Evolutionary conservation across 2,113 vertebrate genomes (phyloP), one percentile per base, ranked within the genome.

Genomic region (Tapirus terrestris): DNA sequence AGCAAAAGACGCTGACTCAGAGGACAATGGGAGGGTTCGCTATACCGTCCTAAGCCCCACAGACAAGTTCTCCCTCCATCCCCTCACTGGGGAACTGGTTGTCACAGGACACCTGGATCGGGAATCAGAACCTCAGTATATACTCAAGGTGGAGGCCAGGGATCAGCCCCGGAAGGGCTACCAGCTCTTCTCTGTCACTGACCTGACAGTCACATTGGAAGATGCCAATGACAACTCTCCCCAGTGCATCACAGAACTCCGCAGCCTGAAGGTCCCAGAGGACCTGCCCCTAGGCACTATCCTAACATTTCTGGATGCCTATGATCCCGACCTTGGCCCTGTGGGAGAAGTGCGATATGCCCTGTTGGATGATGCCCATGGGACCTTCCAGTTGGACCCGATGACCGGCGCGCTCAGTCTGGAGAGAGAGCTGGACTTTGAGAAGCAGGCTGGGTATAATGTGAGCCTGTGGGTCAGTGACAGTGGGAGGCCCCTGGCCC

Each of bases 161-260:
- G 99, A 99, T 98, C 99, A 99, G 96, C 99, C 99, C 45, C 99
- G 96, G 91, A 97, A 94, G 1, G 98, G 99, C 51, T 99, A 99
- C 72, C 99, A 99, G 97, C 98, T 99, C 60, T 99, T 99, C 98
- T 99, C 99, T 1, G 87, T 98, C 12, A 94, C 98, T 0, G 99
- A 99, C 94, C 98, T 99, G 6, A 95, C 99, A 25, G 98, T 99
- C 80, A 98, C 99, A 33, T 96, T 99, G 90, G 99, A 99, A 95
- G 99, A 99, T 91, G 93, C 99, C 27, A 99, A 99, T 39, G 99
- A 99, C 98, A 99, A 99, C 94, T 98, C 99, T 25, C 99, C 99
- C 0, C 99, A 98, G 60, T 99, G 99, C 96, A 96, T 99, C 67
- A 99, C 99, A 63, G 98, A 98, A 75, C 43, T 98, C 91, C 99